Conservation (phyloP, 2,888 invertebrate species). For the Mayetiola destructor region DNA sequence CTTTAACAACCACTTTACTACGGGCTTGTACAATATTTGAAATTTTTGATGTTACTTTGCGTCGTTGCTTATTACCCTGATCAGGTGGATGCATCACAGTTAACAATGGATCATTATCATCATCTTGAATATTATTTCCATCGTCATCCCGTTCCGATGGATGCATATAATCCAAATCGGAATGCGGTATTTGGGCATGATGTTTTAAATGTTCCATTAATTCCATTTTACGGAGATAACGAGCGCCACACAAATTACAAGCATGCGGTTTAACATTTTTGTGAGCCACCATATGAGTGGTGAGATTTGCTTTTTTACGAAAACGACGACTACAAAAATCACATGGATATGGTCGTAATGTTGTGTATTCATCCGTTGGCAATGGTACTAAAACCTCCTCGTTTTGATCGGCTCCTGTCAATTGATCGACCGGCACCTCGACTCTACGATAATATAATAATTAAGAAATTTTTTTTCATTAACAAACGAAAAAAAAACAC, state of each 20-base stretch:
- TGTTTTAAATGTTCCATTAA: slow-evolving; percentile 71
- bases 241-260: slow-evolving; percentile 67
- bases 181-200: slow-evolving; percentile 59
- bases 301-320: slow-evolving; percentile 66
- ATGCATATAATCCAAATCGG: neutral
- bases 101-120: neutral
- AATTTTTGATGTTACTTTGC: neutral
- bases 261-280: slow-evolving; percentile 70
- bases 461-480: neutral
- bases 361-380: slow-evolving; percentile 60
- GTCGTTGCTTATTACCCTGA: neutral
- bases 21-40: neutral
- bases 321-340: slow-evolving; percentile 75
- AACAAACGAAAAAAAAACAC: too few species aligned
- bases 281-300: slow-evolving; percentile 78
- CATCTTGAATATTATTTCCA: neutral
- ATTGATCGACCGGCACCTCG: slow-evolving; percentile 51
- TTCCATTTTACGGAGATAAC: slow-evolving; percentile 65
- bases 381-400: slow-evolving; percentile 58
- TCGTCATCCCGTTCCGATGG: neutral
- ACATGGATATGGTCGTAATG: slow-evolving; percentile 61
- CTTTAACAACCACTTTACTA: neutral
- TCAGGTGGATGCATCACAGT: neutral
- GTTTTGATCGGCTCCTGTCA: slow-evolving; percentile 36
- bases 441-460: slow-evolving; percentile 36